phyloP scores from a whole-genome alignment of 2,888 invertebrate species.

The Troides helena region DNA sequence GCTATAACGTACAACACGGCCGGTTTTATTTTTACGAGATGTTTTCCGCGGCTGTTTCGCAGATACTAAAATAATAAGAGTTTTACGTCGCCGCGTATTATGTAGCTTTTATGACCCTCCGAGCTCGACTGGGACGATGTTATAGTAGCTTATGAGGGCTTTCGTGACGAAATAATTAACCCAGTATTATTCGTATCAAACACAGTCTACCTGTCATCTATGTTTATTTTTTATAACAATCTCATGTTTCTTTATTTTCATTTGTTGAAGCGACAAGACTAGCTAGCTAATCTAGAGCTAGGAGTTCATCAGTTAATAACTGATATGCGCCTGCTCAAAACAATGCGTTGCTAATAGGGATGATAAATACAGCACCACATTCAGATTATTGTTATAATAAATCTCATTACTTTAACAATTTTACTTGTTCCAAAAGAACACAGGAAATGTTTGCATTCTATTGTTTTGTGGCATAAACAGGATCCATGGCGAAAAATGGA shows the following conservation, averaged over 20 bases:
- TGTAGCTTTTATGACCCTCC: constrained; percentile 73
- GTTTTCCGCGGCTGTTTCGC: constrained; percentile 74
- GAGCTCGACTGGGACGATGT: constrained; percentile 72
- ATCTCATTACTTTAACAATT: too few species aligned
- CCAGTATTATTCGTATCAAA: constrained; percentile 68
- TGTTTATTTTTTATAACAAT: constrained; percentile 7
- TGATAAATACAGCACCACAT: too few species aligned
- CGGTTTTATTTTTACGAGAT: constrained; percentile 78
- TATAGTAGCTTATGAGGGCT: constrained; percentile 75
- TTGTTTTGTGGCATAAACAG: too few species aligned
- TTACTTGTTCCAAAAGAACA: too few species aligned
- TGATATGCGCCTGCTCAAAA: too few species aligned
- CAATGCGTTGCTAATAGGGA: too few species aligned
- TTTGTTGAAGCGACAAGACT: too few species aligned
- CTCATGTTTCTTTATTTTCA: not conserved
- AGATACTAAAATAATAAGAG: constrained; percentile 80
- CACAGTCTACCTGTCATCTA: constrained; percentile 40
- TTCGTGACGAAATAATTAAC: constrained; percentile 78
- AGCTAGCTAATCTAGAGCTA: too few species aligned
- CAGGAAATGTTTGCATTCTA: too few species aligned
- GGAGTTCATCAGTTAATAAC: too few species aligned
- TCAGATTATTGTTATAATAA: too few species aligned
- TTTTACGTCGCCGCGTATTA: constrained; percentile 77
- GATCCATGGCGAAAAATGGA: too few species aligned
- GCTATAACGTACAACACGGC: constrained; percentile 68